Evolutionary conservation across 2,797 vertebrate species (phyloP).

Genomic region (Mallotus villosus): DNA sequence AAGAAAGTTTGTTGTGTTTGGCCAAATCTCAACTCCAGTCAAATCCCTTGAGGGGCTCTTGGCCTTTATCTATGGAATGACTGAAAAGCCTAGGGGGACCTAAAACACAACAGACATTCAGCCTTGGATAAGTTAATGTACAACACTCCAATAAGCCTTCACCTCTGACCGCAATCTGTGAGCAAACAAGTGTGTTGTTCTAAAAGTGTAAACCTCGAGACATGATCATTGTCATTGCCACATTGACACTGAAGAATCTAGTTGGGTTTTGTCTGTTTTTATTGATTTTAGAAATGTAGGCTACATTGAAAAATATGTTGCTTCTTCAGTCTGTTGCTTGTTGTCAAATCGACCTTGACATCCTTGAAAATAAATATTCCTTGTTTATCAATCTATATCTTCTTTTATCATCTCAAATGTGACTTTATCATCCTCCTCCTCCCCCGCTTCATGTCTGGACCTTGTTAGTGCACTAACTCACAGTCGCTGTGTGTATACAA

Average conservation of each 20-base stretch:
- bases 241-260: not conserved
- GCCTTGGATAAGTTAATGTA: not conserved
- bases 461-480: no score
- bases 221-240: not conserved
- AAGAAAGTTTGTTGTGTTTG: constrained; percentile 6
- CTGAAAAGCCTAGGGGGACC: not conserved
- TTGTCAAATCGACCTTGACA: not conserved
- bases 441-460: not conserved
- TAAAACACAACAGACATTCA: not conserved
- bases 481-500: no score
- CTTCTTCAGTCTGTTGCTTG: not conserved
- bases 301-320: not conserved
- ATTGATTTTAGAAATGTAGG: not conserved
- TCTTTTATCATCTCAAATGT: no score
- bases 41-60: not conserved
- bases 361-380: not conserved
- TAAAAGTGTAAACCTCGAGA: not conserved
- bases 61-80: not conserved
- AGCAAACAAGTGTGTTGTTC: not conserved
- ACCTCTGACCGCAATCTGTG: not conserved
- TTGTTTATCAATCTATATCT: no score
- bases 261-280: not conserved
- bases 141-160: constrained; percentile 2
- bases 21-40: not conserved
- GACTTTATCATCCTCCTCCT: no score